Conservation (phyloP, 2,797 vertebrate genomes). For the Okamejei kenojei region DNA sequence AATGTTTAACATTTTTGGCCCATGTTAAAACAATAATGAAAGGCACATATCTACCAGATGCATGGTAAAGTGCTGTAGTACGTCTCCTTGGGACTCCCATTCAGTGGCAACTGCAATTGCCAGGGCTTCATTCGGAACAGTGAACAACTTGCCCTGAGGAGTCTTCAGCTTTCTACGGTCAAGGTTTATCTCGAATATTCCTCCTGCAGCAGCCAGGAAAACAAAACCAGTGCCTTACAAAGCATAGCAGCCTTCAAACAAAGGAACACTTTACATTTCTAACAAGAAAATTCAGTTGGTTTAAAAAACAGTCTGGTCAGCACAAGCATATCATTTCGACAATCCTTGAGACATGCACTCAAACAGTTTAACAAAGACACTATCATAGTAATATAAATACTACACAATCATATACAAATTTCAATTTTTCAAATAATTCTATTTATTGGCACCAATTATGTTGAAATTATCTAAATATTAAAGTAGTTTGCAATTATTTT, state of each 20-base stretch:
- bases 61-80: constrained; percentile 89
- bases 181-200: constrained; percentile 85
- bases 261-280: not conserved
- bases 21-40: not conserved
- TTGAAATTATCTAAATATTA: not conserved
- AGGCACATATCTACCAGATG: constrained; percentile 69
- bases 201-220: constrained; percentile 57
- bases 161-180: constrained; percentile 88
- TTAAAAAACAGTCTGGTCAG: not conserved
- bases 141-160: constrained; percentile 84
- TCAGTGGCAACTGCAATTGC: constrained; percentile 89
- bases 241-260: constrained; percentile 38
- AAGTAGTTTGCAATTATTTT: not conserved
- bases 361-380: not conserved
- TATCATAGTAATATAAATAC: not conserved
- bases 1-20: not conserved
- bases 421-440: not conserved
- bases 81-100: constrained; percentile 87
- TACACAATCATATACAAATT: not conserved
- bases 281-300: not conserved
- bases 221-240: not conserved
- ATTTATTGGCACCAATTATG: not conserved
- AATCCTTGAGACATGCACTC: not conserved
- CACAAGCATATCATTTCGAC: not conserved
- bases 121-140: constrained; percentile 78